Conservation (phyloP, 2,888 invertebrate genomes). For the Sphecodes monilicornis region DNA sequence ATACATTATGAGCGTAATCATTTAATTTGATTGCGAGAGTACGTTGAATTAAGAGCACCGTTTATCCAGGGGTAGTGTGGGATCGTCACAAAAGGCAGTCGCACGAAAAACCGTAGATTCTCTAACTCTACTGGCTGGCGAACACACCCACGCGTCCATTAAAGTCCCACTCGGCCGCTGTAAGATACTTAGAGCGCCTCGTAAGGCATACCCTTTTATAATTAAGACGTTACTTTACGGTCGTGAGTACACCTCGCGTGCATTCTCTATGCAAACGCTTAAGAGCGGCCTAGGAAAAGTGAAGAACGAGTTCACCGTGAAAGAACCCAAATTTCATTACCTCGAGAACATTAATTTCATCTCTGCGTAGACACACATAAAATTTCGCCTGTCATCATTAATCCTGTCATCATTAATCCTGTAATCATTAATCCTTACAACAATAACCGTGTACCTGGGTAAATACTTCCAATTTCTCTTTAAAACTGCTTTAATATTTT, state of each 20-base stretch:
- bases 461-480: neutral
- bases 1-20: conserved; percentile 35
- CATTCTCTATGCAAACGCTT: conserved; percentile 58
- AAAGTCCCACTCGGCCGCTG: conserved; percentile 65
- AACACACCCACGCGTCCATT: conserved; percentile 78
- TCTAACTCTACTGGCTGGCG: conserved; percentile 66
- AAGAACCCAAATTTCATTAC: neutral
- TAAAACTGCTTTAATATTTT: neutral
- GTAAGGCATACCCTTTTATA: conserved; percentile 78
- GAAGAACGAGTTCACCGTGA: neutral
- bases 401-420: neutral
- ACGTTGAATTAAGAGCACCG: conserved; percentile 36
- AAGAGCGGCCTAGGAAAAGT: conserved; percentile 48
- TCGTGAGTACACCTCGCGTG: conserved; percentile 57
- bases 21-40: conserved; percentile 63
- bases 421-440: no score
- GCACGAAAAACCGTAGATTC: conserved; percentile 71
- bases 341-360: neutral
- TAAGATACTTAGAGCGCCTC: conserved; percentile 74
- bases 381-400: neutral
- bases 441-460: neutral
- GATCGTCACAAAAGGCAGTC: conserved; percentile 64
- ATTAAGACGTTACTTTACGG: conserved; percentile 82
- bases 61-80: conserved; percentile 34
- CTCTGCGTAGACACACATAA: neutral